These are phyloP conservation scores for Alethe diademata DNA, from an alignment of 2,113 vertebrate genomes.

Conservation along the genomic window DNA sequence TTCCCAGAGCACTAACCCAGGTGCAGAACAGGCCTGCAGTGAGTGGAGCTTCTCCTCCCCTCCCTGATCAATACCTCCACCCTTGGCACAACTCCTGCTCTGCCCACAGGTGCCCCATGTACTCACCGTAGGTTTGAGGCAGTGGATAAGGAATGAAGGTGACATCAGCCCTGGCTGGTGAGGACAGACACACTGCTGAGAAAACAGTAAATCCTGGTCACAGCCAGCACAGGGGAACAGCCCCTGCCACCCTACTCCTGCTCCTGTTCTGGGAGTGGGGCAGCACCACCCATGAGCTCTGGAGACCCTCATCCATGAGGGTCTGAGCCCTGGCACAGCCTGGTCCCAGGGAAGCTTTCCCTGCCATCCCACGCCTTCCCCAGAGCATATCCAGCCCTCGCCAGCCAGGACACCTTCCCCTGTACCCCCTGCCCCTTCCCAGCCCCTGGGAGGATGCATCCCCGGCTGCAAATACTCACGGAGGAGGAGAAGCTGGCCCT, in stretches of 20 bases:
- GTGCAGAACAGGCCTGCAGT: background rate
- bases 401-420: background rate
- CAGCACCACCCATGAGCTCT: background rate
- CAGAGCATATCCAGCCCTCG: fast-evolving
- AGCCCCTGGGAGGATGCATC: fast-evolving
- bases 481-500: fast-evolving
- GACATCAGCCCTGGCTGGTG: background rate
- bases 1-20: background rate
- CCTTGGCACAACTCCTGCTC: too few species aligned
- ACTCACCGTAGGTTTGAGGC: fast-evolving
- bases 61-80: background rate
- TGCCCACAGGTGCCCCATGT: background rate
- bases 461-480: background rate
- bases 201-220: background rate
- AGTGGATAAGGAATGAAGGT: too few species aligned
- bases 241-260: background rate
- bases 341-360: background rate
- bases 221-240: fast-evolving
- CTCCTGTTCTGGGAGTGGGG: background rate
- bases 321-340: background rate
- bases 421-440: background rate
- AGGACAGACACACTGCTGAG: background rate
- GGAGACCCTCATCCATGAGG: too few species aligned
- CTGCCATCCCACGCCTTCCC: background rate
- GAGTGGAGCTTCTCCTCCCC: background rate